These are phyloP conservation scores for Apamea crenata DNA, from an alignment of 2,888 invertebrate species.

Conservation along the genomic window DNA sequence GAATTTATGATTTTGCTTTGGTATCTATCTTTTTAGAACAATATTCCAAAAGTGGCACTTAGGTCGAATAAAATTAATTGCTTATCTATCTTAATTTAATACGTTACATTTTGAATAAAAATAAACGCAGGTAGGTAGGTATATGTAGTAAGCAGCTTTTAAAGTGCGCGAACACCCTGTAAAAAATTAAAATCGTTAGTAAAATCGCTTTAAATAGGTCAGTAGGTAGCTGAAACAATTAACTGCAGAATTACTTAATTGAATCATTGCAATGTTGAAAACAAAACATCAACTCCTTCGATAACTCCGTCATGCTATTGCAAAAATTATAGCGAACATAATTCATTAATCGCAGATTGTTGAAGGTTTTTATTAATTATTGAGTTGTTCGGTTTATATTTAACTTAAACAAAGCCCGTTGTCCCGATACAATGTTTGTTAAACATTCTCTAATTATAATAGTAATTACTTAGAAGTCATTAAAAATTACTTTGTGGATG, in stretches of 20 bases:
- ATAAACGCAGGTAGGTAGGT: conserved; percentile 63
- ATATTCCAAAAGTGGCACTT: conserved; percentile 76
- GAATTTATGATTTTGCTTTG: conserved; percentile 58
- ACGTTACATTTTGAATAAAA: conserved; percentile 59
- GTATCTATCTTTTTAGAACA: conserved; percentile 63
- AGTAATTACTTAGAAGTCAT: not conserved
- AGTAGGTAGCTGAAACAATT: not conserved
- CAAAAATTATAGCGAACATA: conserved; percentile 31
- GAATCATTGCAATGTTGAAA: conserved; percentile 17
- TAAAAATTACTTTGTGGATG: not conserved
- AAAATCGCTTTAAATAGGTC: not conserved
- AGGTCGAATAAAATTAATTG: conserved; percentile 70
- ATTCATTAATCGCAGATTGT: conserved; percentile 24
- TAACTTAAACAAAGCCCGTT: not conserved
- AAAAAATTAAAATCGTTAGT: conserved; percentile 66
- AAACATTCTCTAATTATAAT: not conserved
- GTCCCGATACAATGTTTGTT: not conserved
- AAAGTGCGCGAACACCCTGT: conserved; percentile 85
- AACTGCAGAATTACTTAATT: conserved; percentile 15
- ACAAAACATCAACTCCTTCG: conserved; percentile 25
- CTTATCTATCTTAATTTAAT: conserved; percentile 64
- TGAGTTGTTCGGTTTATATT: conserved; percentile 6
- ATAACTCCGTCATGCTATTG: conserved; percentile 50
- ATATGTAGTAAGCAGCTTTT: conserved; percentile 70
- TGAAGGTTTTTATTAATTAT: not conserved